Evolutionary conservation across 2,113 vertebrate genomes (phyloP).

Genomic region (Indri indri): DNA sequence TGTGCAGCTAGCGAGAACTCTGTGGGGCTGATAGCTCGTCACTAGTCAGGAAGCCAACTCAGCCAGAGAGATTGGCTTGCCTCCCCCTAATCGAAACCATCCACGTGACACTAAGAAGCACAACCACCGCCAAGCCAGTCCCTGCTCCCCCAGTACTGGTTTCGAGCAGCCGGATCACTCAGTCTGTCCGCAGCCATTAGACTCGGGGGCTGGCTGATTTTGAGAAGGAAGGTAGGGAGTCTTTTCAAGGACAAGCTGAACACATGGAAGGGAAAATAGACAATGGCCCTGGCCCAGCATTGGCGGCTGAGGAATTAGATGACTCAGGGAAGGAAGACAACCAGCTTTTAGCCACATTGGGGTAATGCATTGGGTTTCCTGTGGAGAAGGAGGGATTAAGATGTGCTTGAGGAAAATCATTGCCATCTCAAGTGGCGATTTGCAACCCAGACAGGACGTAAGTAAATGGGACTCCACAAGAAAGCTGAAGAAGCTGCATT

Average conservation of each 20-base stretch:
- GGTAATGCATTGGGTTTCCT: accelerated
- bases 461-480: background rate
- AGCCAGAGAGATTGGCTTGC: background rate
- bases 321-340: background rate
- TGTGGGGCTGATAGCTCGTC: background rate
- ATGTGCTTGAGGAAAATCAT: background rate
- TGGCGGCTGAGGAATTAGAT: background rate
- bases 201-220: background rate
- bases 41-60: slow-evolving; percentile 36
- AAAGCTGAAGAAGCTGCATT: background rate
- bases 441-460: background rate
- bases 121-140: slow-evolving; percentile 51
- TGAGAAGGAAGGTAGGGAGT: slow-evolving; percentile 50
- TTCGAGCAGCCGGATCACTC: slow-evolving; percentile 49
- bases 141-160: slow-evolving; percentile 53
- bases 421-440: background rate
- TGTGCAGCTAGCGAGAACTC: background rate
- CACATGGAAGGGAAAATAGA: background rate
- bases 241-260: slow-evolving; percentile 75
- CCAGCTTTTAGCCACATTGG: background rate
- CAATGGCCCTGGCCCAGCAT: background rate
- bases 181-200: slow-evolving; percentile 81
- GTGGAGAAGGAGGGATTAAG: background rate
- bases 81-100: slow-evolving; percentile 63
- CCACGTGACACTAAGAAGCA: slow-evolving; percentile 58